A percentile compares a stretch with the other conserved stretches of the same genome.
Conservation (phyloP, 2,888 invertebrate genomes). For the Polietes domitor region DNA sequence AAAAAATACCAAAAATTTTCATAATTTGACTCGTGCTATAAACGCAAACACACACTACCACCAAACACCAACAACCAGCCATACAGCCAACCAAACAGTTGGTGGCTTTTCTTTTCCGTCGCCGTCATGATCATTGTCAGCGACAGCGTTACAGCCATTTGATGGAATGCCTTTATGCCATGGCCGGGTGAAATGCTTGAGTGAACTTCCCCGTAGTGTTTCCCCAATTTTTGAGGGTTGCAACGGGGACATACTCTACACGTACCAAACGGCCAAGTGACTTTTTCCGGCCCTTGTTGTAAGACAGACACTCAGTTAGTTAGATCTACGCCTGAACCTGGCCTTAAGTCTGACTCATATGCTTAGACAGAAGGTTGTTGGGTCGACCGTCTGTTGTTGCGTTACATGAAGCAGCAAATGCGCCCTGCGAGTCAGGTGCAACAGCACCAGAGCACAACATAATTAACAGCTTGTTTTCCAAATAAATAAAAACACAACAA, state of each 20-base stretch:
- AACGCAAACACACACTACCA: constrained; percentile 46
- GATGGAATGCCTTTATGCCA: constrained; percentile 15
- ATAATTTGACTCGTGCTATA: constrained; percentile 64
- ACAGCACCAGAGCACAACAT: background rate
- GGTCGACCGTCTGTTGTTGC: background rate
- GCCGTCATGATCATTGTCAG: background rate
- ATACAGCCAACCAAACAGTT: constrained; percentile 33
- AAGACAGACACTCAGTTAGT: background rate
- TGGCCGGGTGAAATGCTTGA: constrained; percentile 61
- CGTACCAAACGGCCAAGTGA: background rate
- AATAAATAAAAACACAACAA: background rate
- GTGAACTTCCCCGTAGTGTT: constrained; percentile 38
- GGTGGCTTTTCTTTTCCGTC: constrained; percentile 23
- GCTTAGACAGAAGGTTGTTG: background rate
- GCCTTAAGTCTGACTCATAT: background rate
- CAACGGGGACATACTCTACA: constrained; percentile 15
- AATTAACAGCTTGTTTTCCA: constrained; percentile 23
- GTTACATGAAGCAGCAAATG: background rate
- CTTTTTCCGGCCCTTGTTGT: background rate
- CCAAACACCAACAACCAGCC: constrained; percentile 45
- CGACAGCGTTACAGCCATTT: background rate
- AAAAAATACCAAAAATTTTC: constrained; percentile 35
- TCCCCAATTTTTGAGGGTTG: constrained; percentile 50
- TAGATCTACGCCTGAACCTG: background rate
- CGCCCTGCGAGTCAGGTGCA: constrained; percentile 19